Percentiles rank a stretch among this genome's conserved stretches.
phyloP scores from a whole-genome alignment of 2,888 invertebrate genomes.

The Hydrotaea diabolus region DNA sequence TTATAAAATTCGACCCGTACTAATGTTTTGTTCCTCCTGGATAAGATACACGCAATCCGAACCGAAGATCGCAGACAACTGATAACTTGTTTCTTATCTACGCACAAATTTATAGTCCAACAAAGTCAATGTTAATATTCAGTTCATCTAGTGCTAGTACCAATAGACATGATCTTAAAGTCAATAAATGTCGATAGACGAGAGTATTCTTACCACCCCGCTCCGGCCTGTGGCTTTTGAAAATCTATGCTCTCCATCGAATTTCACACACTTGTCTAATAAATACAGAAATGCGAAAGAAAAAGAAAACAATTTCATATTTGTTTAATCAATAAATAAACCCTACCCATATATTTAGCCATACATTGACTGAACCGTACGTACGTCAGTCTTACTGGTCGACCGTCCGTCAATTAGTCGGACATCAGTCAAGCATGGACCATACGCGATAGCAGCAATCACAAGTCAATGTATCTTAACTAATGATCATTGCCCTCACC shows the following conservation, averaged over 20 bases:
- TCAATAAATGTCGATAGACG: slow-evolving; percentile 43
- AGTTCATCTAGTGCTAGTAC: slow-evolving; percentile 22
- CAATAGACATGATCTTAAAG: slow-evolving; percentile 50
- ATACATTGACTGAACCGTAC: background rate
- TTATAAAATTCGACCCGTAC: slow-evolving; percentile 48
- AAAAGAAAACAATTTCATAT: slow-evolving; percentile 58
- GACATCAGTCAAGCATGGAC: background rate
- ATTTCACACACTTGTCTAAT: slow-evolving; percentile 13
- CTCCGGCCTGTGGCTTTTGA: background rate
- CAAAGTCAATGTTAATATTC: slow-evolving; percentile 47
- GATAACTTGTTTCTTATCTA: slow-evolving; percentile 71
- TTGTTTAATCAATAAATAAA: slow-evolving; percentile 59
- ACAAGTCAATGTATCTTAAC: slow-evolving; percentile 17
- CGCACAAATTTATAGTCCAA: slow-evolving; percentile 77
- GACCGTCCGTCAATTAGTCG: slow-evolving; percentile 31
- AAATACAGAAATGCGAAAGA: background rate
- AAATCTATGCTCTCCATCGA: background rate
- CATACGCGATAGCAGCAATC: slow-evolving; percentile 19
- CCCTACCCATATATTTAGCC: slow-evolving; percentile 33
- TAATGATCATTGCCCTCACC: background rate
- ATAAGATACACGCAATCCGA: slow-evolving; percentile 42
- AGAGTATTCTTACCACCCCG: slow-evolving; percentile 17
- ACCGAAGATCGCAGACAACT: slow-evolving; percentile 71
- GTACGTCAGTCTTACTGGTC: too few relatives aligned
- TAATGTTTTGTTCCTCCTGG: slow-evolving; percentile 10